Percentiles rank a stretch among this genome's conserved stretches.
Evolutionary conservation across 2,888 invertebrate genomes (phyloP).

Genomic region (Drosophila sordidula): DNA sequence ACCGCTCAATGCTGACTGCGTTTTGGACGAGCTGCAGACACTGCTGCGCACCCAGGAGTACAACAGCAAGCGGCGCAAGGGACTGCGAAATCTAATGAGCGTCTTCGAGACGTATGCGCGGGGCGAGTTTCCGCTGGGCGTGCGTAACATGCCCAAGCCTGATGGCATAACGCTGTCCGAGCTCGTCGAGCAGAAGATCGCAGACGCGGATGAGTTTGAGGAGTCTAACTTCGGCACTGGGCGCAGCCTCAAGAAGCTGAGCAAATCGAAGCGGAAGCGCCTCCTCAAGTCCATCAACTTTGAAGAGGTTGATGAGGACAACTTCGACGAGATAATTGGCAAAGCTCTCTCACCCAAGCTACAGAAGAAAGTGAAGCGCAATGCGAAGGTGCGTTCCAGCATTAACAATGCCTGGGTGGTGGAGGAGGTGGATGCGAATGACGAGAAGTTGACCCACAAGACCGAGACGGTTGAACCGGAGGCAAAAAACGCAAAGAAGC

Average conservation of each 20-base stretch:
- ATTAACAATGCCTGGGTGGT: constrained; percentile 75
- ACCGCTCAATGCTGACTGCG: constrained; percentile 87
- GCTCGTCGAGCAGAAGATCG: constrained; percentile 82
- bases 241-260: constrained; percentile 85
- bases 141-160: constrained; percentile 86
- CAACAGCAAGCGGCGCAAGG: constrained; percentile 87
- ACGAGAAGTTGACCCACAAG: constrained; percentile 20
- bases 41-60: constrained; percentile 86
- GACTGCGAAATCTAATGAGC: constrained; percentile 86
- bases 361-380: constrained; percentile 71
- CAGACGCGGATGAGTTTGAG: constrained; percentile 86
- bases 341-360: constrained; percentile 76
- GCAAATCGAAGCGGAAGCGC: constrained; percentile 83
- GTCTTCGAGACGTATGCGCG: constrained; percentile 86
- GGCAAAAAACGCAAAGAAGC: constrained; percentile 37
- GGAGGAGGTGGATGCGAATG: constrained; percentile 64
- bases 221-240: constrained; percentile 84
- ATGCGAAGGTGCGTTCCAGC: constrained; percentile 60
- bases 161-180: constrained; percentile 73
- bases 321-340: constrained; percentile 79
- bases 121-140: constrained; percentile 89
- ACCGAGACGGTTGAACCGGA: constrained; percentile 11
- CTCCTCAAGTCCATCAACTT: constrained; percentile 80
- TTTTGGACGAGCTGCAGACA: constrained; percentile 87
- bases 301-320: constrained; percentile 80